phyloP scores from a whole-genome alignment of 37 sponge, comb jelly and placozoan species.

The Amphimedon queenslandica region DNA sequence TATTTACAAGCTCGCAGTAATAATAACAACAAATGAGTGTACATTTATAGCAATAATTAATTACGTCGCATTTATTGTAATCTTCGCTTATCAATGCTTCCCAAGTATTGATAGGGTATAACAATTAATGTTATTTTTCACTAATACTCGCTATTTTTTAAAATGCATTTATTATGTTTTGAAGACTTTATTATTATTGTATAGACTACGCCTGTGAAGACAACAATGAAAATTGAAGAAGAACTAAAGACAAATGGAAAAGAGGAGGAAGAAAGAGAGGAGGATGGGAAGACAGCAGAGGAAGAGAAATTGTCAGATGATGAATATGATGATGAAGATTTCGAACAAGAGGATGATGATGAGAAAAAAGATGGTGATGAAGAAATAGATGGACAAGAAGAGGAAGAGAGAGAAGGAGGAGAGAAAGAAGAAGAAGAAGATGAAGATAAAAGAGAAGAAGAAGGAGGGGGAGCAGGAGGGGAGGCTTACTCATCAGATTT shows the following conservation, averaged over 20 bases:
- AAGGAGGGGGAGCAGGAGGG: background rate
- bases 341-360: background rate
- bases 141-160: no score
- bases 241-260: background rate
- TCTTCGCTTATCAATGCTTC: no score
- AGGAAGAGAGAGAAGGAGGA: background rate
- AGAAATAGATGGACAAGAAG: slow-evolving; percentile 1
- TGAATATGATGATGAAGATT: background rate
- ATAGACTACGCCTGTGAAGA: no score
- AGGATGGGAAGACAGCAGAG: background rate
- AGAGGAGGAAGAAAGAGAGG: background rate
- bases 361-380: background rate
- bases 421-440: background rate
- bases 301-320: slow-evolving; percentile 6
- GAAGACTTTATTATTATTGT: no score
- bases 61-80: no score
- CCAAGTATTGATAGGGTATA: no score
- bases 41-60: no score
- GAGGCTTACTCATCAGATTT: background rate
- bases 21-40: no score
- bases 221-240: background rate
- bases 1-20: no score
- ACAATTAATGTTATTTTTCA: no score
- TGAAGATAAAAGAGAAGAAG: background rate
- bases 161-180: no score